These are phyloP conservation scores for Ceratosolen solmsi DNA, from an alignment of 1,140 invertebrate genomes.

Conservation along the genomic window DNA sequence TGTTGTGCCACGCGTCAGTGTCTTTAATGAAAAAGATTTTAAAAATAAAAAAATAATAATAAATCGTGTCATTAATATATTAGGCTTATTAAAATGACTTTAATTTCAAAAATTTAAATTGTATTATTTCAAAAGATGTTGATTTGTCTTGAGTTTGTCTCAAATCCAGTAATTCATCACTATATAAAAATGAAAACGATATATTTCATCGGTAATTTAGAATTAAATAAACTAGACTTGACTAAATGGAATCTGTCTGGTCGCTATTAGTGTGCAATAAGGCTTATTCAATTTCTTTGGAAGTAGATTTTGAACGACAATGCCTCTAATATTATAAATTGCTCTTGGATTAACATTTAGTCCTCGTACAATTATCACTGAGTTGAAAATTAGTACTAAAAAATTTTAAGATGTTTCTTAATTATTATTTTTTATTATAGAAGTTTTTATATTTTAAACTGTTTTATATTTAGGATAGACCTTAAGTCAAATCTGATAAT, in stretches of 20 bases:
- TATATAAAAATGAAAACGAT: constrained; percentile 20
- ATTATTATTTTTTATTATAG: constrained; percentile 10
- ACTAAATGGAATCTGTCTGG: neutral
- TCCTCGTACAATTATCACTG: neutral
- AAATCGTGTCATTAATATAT: constrained; percentile 32
- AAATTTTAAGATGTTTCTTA: neutral
- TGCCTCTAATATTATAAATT: constrained; percentile 19
- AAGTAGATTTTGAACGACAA: constrained; percentile 33
- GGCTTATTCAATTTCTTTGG: neutral
- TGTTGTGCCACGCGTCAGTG: constrained; percentile 37
- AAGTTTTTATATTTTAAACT: neutral
- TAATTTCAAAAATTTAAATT: constrained; percentile 36
- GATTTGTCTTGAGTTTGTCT: constrained; percentile 35
- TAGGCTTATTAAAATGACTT: constrained; percentile 42
- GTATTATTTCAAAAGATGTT: constrained; percentile 35
- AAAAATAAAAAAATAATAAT: constrained; percentile 24
- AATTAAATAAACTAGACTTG: constrained; percentile 34
- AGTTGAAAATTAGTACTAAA: constrained; percentile 6
- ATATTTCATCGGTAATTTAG: constrained; percentile 23
- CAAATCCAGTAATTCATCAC: constrained; percentile 18
- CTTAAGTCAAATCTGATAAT: constrained; percentile 8
- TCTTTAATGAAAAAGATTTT: constrained; percentile 39
- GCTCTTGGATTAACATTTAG: constrained; percentile 16
- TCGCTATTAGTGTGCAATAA: constrained; percentile 17
- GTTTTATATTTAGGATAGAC: constrained; percentile 11